Conservation (phyloP, 2,113 vertebrate species). For the Zingel zingel region DNA sequence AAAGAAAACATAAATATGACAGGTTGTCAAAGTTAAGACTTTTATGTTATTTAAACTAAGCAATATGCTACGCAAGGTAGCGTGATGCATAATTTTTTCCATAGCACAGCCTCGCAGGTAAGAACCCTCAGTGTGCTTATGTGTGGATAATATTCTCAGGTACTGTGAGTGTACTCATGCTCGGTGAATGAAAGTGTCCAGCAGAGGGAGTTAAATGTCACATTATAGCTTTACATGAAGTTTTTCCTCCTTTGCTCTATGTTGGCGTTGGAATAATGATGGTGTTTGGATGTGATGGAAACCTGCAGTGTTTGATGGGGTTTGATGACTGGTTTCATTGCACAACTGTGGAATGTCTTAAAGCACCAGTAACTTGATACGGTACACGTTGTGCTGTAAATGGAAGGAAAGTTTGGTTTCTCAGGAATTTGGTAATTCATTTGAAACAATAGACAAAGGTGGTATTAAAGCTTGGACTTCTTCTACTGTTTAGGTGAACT, state of each 20-base stretch:
- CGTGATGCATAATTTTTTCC: slow-evolving; percentile 15
- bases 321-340: slow-evolving; percentile 22
- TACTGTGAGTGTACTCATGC: neutral
- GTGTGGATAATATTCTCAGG: neutral
- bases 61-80: neutral
- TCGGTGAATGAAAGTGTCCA: neutral
- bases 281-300: neutral
- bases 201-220: slow-evolving; percentile 13
- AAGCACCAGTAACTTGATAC: neutral
- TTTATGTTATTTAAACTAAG: neutral
- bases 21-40: neutral
- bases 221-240: neutral
- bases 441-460: neutral
- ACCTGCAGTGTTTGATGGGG: neutral
- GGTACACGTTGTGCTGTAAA: neutral
- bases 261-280: neutral
- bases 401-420: neutral
- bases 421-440: neutral
- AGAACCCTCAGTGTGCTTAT: slow-evolving; percentile 31
- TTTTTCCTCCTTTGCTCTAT: fast-evolving
- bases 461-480: neutral
- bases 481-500: neutral
- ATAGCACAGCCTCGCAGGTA: slow-evolving; percentile 1
- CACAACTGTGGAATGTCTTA: neutral
- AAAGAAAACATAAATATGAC: neutral